phyloP scores from a whole-genome alignment of 1,140 invertebrate species.

The Odontomachus brunneus region DNA sequence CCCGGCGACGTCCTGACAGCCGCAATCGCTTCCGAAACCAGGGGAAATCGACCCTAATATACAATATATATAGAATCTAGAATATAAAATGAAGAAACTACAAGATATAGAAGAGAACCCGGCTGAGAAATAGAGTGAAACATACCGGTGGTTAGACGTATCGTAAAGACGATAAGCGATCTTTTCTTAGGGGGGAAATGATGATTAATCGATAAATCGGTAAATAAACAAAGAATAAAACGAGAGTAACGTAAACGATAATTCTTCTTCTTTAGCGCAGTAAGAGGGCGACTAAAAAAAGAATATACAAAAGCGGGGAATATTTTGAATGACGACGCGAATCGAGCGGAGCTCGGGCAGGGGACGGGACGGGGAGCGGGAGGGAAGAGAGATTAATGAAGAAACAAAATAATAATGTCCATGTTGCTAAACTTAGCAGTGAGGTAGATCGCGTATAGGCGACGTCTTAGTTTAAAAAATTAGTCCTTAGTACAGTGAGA shows the following conservation, averaged over 20 bases:
- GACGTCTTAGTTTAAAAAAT: constrained; percentile 67
- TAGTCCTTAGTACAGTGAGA: constrained; percentile 65
- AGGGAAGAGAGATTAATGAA: constrained; percentile 25
- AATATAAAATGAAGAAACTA: constrained; percentile 8
- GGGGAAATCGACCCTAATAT: constrained; percentile 56
- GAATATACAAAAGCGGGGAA: constrained; percentile 58
- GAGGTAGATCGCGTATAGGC: constrained; percentile 73
- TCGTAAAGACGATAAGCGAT: constrained; percentile 1
- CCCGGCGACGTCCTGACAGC: constrained; percentile 13
- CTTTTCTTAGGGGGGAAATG: background rate
- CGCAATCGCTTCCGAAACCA: constrained; percentile 58
- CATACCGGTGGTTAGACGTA: constrained; percentile 12
- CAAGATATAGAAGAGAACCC: background rate
- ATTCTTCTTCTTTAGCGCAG: constrained; percentile 67
- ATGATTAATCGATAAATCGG: constrained; percentile 26
- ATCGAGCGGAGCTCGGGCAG: background rate
- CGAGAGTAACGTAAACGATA: constrained; percentile 51
- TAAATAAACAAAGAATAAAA: constrained; percentile 20
- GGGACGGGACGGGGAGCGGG: background rate
- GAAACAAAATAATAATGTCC: constrained; percentile 75
- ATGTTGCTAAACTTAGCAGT: constrained; percentile 77
- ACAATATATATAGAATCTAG: constrained; percentile 37
- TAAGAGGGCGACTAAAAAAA: constrained; percentile 46
- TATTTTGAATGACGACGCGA: constrained; percentile 69
- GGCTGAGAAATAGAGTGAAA: constrained; percentile 22